Evolutionary conservation across 2,113 vertebrate genomes (phyloP).

Genomic region (Mesocricetus auratus): DNA sequence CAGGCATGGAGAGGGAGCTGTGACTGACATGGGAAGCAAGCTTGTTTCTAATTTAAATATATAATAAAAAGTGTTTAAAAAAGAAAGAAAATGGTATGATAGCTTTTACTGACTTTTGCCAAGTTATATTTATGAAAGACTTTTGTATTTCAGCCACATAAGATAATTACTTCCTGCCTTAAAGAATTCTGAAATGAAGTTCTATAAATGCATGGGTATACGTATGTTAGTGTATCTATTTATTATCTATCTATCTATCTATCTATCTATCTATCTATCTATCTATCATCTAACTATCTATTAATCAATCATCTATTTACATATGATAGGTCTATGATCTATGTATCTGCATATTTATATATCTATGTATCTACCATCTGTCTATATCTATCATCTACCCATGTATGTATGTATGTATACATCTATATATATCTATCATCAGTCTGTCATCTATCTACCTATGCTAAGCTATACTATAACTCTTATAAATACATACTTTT

Average conservation of each 20-base stretch:
- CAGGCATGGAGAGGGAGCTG: no score
- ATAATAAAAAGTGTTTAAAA: no score
- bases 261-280: neutral
- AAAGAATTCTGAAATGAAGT: conserved; percentile 10
- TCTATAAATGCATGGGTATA: neutral
- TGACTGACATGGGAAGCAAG: no score
- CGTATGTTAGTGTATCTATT: neutral
- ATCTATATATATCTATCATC: neutral
- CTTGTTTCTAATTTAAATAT: no score
- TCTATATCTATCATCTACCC: neutral
- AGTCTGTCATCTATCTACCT: neutral
- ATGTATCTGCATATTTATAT: neutral
- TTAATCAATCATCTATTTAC: neutral
- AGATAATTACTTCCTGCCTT: neutral
- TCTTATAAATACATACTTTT: conserved; percentile 39
- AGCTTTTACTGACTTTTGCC: conserved; percentile 30
- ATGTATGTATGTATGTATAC: neutral
- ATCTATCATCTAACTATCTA: neutral
- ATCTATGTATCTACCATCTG: neutral
- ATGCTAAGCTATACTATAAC: neutral
- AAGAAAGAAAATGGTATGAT: conserved; percentile 9
- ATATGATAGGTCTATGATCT: neutral
- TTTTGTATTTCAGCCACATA: conserved; percentile 45
- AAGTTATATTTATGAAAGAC: conserved; percentile 10
- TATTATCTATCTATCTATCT: neutral